Percentiles rank a stretch among this genome's conserved stretches.
phyloP scores from a whole-genome alignment of 2,888 invertebrate species.

The Drosophila merina region DNA sequence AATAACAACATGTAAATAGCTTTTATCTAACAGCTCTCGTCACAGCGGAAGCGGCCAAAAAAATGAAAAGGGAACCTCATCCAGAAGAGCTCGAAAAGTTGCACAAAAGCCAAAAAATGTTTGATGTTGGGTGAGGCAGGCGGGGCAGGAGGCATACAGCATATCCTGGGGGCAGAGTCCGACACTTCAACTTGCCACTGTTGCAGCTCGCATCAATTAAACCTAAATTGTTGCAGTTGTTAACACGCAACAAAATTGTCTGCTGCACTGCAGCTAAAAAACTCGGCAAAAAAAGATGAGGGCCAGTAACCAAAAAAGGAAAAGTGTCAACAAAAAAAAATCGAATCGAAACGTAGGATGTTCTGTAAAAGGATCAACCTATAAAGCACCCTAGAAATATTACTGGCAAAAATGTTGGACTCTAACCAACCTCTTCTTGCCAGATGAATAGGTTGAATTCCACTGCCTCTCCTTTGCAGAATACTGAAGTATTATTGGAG shows the following conservation, averaged over 20 bases:
- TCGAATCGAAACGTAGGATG: conserved; percentile 13
- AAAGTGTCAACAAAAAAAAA: conserved; percentile 40
- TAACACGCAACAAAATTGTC: conserved; percentile 80
- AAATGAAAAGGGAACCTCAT: conserved; percentile 38
- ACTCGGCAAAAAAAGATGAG: conserved; percentile 31
- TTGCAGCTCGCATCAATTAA: conserved; percentile 77
- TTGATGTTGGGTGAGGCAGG: background rate
- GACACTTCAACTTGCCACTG: conserved; percentile 68
- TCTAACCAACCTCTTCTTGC: too few relatives aligned
- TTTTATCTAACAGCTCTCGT: conserved; percentile 79
- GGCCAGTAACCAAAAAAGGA: conserved; percentile 22
- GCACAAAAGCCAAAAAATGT: conserved; percentile 52
- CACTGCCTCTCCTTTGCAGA: too few relatives aligned
- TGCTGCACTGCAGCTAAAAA: conserved; percentile 72
- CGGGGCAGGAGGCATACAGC: conserved; percentile 2
- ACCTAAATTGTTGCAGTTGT: conserved; percentile 80
- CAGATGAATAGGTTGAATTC: too few relatives aligned
- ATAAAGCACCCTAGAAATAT: conserved; percentile 10
- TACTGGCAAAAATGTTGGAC: too few relatives aligned
- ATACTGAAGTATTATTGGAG: too few relatives aligned
- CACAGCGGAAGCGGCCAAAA: conserved; percentile 65
- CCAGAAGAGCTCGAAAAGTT: conserved; percentile 55
- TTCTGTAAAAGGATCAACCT: background rate
- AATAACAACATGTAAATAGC: conserved; percentile 80
- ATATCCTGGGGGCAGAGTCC: conserved; percentile 37